Conservation (phyloP, 2,113 vertebrate genomes). For the Neogobius melanostomus region DNA sequence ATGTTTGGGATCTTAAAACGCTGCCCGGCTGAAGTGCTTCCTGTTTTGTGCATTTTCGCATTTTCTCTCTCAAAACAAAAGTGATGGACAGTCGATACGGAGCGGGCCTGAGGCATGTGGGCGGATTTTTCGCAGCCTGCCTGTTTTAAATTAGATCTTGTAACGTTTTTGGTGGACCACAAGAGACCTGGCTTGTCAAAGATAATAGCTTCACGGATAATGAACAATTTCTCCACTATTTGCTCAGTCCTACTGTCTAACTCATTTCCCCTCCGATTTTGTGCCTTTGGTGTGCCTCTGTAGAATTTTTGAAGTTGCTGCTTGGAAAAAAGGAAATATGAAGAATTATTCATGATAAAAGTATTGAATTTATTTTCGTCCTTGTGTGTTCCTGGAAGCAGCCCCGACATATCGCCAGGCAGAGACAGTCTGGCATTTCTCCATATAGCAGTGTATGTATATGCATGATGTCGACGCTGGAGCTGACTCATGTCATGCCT, state of each 20-base stretch:
- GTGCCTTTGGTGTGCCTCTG: neutral
- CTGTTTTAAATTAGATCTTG: conserved; percentile 26
- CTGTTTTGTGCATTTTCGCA: conserved; percentile 9
- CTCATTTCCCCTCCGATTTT: neutral
- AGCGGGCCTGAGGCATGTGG: conserved; percentile 1
- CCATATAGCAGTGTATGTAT: neutral
- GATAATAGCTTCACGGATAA: conserved; percentile 51
- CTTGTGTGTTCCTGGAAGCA: neutral
- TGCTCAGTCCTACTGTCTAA: conserved; percentile 1
- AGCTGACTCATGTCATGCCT: conserved; percentile 27
- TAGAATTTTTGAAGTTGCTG: neutral
- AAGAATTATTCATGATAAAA: no score
- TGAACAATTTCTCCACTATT: conserved; percentile 43
- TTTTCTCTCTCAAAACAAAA: conserved; percentile 8
- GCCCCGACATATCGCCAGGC: neutral
- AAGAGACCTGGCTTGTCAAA: conserved; percentile 42
- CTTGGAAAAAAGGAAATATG: no score
- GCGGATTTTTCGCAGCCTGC: conserved; percentile 6
- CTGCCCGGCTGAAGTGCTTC: neutral
- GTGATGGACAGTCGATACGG: neutral
- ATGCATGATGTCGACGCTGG: conserved; percentile 20
- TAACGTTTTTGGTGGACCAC: conserved; percentile 31
- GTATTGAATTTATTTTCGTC: neutral
- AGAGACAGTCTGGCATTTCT: conserved; percentile 1
- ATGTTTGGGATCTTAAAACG: conserved; percentile 6